phyloP scores from a whole-genome alignment of 1,140 invertebrate species.

The Rhizoglyphus robini region DNA sequence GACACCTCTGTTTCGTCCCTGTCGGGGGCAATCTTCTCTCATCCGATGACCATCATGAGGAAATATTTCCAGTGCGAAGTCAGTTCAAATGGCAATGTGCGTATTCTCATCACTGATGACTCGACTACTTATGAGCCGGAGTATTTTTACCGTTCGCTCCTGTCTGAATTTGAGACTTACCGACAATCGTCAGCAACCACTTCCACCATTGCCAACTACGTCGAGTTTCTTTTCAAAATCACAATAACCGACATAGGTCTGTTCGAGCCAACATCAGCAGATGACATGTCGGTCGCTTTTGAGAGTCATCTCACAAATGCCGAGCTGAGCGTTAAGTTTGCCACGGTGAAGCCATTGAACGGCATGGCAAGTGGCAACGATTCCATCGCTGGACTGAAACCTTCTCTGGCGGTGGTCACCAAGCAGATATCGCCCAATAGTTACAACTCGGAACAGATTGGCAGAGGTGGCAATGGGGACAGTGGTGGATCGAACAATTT shows the following conservation, averaged over 20 bases:
- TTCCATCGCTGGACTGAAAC: background rate
- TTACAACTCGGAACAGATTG: background rate
- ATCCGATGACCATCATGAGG: background rate
- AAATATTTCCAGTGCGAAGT: constrained; percentile 9
- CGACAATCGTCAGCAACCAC: background rate
- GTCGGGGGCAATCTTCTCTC: background rate
- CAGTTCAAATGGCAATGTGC: background rate
- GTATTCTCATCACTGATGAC: background rate
- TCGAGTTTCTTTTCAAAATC: background rate
- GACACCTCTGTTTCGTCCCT: background rate
- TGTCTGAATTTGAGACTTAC: background rate
- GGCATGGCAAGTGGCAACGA: background rate
- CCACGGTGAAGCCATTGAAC: background rate
- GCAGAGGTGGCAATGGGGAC: background rate
- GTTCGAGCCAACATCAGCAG: background rate
- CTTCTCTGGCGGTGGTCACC: background rate
- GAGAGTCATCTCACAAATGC: background rate
- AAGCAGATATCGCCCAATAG: constrained; percentile 2
- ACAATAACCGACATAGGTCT: background rate
- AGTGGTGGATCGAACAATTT: background rate
- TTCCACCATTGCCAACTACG: background rate
- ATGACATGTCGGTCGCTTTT: background rate
- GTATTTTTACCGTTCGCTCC: background rate
- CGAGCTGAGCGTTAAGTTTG: background rate
- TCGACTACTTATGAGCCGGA: background rate